phyloP scores from a whole-genome alignment of 2,888 invertebrate species.

The Hirtodrosophila histrioides region DNA sequence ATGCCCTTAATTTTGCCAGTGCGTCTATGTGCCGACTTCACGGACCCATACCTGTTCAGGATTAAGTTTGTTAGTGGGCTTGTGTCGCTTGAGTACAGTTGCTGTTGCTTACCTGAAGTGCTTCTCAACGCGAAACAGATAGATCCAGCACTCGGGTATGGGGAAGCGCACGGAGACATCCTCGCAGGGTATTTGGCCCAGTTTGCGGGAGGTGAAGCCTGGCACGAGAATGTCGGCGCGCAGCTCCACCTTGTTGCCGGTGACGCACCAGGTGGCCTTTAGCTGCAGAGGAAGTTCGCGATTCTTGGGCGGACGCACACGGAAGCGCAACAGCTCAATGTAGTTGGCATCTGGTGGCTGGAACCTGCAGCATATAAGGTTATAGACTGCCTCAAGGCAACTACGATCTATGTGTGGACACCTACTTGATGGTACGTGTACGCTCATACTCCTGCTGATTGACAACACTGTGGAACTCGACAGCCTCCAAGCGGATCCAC shows the following conservation, averaged over 20 bases:
- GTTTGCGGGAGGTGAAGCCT: slow-evolving; percentile 97
- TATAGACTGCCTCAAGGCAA: slow-evolving; percentile 1
- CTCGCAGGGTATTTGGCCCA: slow-evolving; percentile 98
- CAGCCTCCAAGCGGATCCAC: slow-evolving; percentile 98
- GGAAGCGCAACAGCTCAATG: slow-evolving; percentile 97
- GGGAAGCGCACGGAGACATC: slow-evolving; percentile 98
- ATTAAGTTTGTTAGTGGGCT: neutral
- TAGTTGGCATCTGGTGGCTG: slow-evolving; percentile 99
- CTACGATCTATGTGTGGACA: neutral
- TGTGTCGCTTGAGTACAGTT: too few species aligned
- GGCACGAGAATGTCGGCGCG: slow-evolving; percentile 98
- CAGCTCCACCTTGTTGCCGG: slow-evolving; percentile 96
- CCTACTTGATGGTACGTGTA: slow-evolving; percentile 92
- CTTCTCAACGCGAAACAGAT: slow-evolving; percentile 98
- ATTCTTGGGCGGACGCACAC: slow-evolving; percentile 97
- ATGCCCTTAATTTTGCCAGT: slow-evolving; percentile 97
- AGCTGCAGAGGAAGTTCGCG: slow-evolving; percentile 98
- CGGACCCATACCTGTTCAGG: slow-evolving; percentile 92
- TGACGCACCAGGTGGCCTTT: slow-evolving; percentile 94
- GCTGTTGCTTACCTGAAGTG: slow-evolving; percentile 88
- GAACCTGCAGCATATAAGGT: slow-evolving; percentile 86
- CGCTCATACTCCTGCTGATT: slow-evolving; percentile 95
- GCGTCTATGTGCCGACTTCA: slow-evolving; percentile 95
- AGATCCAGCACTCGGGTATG: slow-evolving; percentile 99
- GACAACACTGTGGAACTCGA: slow-evolving; percentile 97